A percentile compares a stretch with the other conserved stretches of the same genome.
phyloP scores from a whole-genome alignment of 2,113 vertebrate genomes.

The Elgaria multicarinata region DNA sequence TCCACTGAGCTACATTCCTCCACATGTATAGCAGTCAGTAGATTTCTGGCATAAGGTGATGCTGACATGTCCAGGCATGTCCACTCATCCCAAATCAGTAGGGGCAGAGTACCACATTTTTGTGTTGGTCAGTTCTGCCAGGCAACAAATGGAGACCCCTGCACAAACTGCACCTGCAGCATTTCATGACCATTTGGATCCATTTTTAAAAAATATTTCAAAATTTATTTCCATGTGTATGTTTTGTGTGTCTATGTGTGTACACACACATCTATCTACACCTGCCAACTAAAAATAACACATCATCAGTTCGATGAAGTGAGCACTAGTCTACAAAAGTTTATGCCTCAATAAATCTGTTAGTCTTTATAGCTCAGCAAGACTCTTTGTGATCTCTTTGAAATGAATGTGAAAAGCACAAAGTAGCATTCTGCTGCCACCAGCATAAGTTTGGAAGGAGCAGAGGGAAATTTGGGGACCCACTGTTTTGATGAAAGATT shows the following conservation, averaged over 20 bases:
- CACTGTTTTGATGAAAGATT: conserved; percentile 28
- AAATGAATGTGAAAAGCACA: conserved; percentile 43
- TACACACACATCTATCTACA: not conserved
- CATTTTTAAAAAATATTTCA: not conserved
- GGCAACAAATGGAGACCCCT: not conserved
- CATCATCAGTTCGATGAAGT: not conserved
- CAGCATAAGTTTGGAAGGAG: conserved; percentile 33
- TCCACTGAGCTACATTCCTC: no score
- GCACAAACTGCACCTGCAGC: no score
- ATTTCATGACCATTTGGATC: not conserved
- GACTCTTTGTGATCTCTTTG: not conserved
- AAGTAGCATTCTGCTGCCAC: conserved; percentile 26
- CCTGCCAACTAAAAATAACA: not conserved
- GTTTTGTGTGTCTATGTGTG: not conserved
- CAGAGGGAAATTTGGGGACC: conserved; percentile 45
- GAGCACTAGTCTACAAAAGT: not conserved
- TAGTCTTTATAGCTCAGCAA: not conserved
- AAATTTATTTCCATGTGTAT: no score
- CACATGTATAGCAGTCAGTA: no score
- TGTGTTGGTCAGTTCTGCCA: not conserved
- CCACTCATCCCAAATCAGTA: no score
- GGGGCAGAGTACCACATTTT: no score
- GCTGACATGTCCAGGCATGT: not conserved
- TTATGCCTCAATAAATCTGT: not conserved
- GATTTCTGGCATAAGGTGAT: no score